Evolutionary conservation across 2,888 invertebrate species (phyloP), one percentile per base, ranked within the genome.

Genomic region (Andrena camellia): DNA sequence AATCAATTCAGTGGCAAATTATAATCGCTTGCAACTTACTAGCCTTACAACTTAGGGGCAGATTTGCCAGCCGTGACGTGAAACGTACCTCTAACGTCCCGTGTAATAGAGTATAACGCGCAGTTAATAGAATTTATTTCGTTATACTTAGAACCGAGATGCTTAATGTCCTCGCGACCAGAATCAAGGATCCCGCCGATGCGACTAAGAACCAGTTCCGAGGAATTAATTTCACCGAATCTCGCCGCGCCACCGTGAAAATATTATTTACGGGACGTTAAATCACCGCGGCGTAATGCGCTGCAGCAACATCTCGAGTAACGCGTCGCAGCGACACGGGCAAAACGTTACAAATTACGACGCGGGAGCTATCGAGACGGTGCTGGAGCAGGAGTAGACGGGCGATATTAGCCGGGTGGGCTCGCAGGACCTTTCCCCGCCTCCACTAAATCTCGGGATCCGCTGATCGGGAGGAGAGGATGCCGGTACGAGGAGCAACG

Each of bases 401-500:
- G 29, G 13, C 20, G 10, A 26, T 13, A 2, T 54, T 29, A 29
- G 29, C 50, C 23, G 20, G 17, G 26, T 2, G 8, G 35, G 23
- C 63, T 20, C 8, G n/a, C 33, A 31, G n/a, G 4, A 31, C 13
- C 10, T 26, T 67, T 67, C n/a, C 31, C 62, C 29, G 70, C 2
- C n/a, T 0, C 26, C n/a, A 31, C 31, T 66, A 31, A 31, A 48
- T 48, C 33, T 8, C 42, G n/a, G 54, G 52, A 54, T 33, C 26
- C 57, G 63, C 26, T 54, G 73, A 71, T 69, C 54, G 23, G 50
- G 64, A 63, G 57, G 62, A 63, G 75, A 67, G 72, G 78, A 76
- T 83, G 78, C 72, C 87, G 84, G 76, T 78, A 81, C 59, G 71
- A 23, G 63, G 66, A 78, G 57, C 81, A 69, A 57, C 87, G 84